Evolutionary conservation across 2,888 invertebrate species (phyloP), one percentile per base, ranked within the genome.

Genomic region (Agrotis exclamationis): DNA sequence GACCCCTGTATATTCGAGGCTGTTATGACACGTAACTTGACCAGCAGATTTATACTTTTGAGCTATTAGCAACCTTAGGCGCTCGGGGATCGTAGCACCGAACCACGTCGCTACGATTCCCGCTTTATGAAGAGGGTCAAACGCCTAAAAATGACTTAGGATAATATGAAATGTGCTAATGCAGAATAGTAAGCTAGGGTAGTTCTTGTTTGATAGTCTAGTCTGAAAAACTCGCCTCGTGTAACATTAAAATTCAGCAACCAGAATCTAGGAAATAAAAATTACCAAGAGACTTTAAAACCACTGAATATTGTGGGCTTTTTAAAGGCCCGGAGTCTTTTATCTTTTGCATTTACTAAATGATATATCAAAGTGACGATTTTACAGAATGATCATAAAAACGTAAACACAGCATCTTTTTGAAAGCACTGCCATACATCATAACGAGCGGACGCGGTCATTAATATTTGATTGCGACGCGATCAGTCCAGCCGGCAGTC

Each of bases 401-500:
- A 54, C 58, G 71, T 76, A 64, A 77, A 66, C 69, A 70, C 16
- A 20, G 3, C 50, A 48, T 51, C 62, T 51, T 44, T 63, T 67
- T 50, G 56, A 24, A 20, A 20, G 62, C 60, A 28, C 48, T 58
- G 39, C 63, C 48, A 66, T 76, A 66, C 85, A 74, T 73, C 63
- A 77, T 77, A 79, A 76, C 77, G 73, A 79, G 72, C 84, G 82
- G 82, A 85, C 79, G 80, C 51, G 80, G 80, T 86, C 85, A 85
- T 86, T 86, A 88, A 87, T 89, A 88, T 88, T 90, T 86, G 89
- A 90, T 90, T 89, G 86, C 86, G 84, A 79, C 70, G 74, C 81
- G 85, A 86, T 88, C 87, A 86, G 83, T 79, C 78, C 81, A 68
- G 77, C 88, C 90, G 92, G 92, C 91, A 92, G 90, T 93, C 93